Evolutionary conservation across 2,888 invertebrate genomes (phyloP), one percentile per base, ranked within the genome.

Genomic region (Yponomeuta malinellus): DNA sequence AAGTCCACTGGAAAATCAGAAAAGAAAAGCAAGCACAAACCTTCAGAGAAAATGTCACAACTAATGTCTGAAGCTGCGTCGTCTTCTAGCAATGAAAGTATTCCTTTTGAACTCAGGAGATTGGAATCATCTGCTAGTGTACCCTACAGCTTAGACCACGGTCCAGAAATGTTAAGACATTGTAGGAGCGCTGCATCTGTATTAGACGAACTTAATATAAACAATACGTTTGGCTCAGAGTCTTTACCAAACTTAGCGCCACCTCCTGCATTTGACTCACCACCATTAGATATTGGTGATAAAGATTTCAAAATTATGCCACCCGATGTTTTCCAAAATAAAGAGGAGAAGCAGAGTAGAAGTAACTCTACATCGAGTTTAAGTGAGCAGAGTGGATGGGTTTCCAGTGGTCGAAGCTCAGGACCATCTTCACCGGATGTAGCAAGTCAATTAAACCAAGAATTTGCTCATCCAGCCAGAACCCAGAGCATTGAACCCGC

Each of bases 371-470:
- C 95, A 0, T 94, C 95, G 23, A 94, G 95, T 72, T 86, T 95
- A 73, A 97, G 96, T 78, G 97, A 97, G 84, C 96, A 96, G 84
- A 97, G 97, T 79, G 97, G 97, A 1, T 97, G 97, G 97, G 96
- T 97, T 0, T 96, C 96, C 48, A 97, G 96, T 77, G 94, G 95
- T 67, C 92, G 94, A 66, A 95, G 94, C 79, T 94, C 95, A 70
- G 93, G 93, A 31, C 93, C 93, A n/a, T 94, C 94, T 0, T 93
- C 94, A 71, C 94, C 94, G 5, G 94, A 94, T 78, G 88, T 89
- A 78, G 88, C 85, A 71, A 93, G 87, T 89, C 93, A 88, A 86
- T 91, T 85, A 87, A 93, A 84, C 80, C 93, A 84, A 84, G 93
- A 82, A 79, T 91, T 83, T 73, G 76, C 78, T 74, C 84, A 80